phyloP scores from a whole-genome alignment of 2,113 vertebrate species.

The Chlorodrepanis virens region DNA sequence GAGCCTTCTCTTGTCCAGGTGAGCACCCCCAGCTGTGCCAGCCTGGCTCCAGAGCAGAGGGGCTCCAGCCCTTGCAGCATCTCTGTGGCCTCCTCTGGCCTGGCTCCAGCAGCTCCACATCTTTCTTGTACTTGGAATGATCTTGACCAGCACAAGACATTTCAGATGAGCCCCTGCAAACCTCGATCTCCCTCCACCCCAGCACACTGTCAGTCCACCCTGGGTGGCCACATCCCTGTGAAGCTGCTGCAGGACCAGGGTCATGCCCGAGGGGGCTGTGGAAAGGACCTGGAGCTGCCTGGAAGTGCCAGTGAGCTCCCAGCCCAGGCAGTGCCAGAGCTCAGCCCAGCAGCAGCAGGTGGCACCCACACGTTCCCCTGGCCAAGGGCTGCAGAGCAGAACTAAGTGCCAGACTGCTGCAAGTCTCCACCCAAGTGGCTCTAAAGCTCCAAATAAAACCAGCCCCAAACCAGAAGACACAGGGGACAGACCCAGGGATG shows the following conservation, averaged over 20 bases:
- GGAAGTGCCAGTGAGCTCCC: not conserved
- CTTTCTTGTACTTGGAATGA: not conserved
- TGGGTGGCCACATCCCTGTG: not conserved
- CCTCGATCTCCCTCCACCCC: not conserved
- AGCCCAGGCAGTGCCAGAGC: not conserved
- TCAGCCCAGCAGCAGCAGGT: not conserved
- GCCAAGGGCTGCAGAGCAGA: not conserved
- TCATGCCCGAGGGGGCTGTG: rapidly evolving
- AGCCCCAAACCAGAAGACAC: rapidly evolving
- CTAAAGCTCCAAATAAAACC: not conserved
- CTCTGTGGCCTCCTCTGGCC: not conserved
- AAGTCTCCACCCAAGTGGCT: not conserved
- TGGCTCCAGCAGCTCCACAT: not conserved
- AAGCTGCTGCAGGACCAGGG: not conserved
- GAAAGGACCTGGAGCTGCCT: not conserved
- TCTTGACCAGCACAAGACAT: rapidly evolving
- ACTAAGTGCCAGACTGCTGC: not conserved
- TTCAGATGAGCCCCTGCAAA: not conserved
- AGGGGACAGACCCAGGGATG: not conserved
- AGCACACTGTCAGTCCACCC: rapidly evolving
- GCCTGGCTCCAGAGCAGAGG: not conserved
- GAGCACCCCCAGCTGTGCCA: not conserved
- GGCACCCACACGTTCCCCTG: not conserved
- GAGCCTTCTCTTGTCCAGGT: not conserved
- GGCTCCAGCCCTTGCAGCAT: not conserved